Evolutionary conservation across 1,140 invertebrate species (phyloP).

Genomic region (Hylyphantes graminicola): DNA sequence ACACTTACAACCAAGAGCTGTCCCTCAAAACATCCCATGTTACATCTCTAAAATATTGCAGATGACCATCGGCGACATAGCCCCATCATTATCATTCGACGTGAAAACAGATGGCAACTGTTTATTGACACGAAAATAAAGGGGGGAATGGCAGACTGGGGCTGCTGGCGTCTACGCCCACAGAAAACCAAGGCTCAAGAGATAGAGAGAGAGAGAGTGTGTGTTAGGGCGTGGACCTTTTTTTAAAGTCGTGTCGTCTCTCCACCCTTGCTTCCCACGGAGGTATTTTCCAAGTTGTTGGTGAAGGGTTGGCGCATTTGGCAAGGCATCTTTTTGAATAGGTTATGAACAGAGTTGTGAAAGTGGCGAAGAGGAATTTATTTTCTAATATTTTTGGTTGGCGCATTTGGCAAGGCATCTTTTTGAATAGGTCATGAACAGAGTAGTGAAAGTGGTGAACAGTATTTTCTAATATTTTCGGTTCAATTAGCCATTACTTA

Average conservation of each 20-base stretch:
- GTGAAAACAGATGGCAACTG: slow-evolving; percentile 41
- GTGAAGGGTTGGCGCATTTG: slow-evolving; percentile 16
- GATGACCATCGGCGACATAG: slow-evolving; percentile 6
- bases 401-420: neutral
- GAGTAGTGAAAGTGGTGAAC: too few relatives aligned
- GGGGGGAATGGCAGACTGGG: slow-evolving; percentile 2
- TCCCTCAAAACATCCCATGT: neutral
- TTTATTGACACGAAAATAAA: slow-evolving; percentile 48
- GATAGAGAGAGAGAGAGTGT: too few relatives aligned
- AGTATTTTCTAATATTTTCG: too few relatives aligned
- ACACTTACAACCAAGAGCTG: too few relatives aligned
- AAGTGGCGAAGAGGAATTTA: too few relatives aligned
- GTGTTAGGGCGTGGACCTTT: slow-evolving; percentile 4
- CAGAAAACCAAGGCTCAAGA: slow-evolving; percentile 1
- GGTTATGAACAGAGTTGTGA: neutral
- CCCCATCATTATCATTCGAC: slow-evolving; percentile 35
- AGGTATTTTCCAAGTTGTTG: neutral
- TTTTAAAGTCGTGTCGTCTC: neutral
- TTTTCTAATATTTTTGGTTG: too few relatives aligned
- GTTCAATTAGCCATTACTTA: too few relatives aligned
- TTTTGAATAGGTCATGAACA: neutral
- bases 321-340: neutral
- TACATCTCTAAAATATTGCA: neutral
- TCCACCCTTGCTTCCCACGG: slow-evolving; percentile 53
- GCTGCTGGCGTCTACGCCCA: slow-evolving; percentile 49